Conservation (phyloP, 1,140 invertebrate genomes). For the Drosophila kohkoa region DNA sequence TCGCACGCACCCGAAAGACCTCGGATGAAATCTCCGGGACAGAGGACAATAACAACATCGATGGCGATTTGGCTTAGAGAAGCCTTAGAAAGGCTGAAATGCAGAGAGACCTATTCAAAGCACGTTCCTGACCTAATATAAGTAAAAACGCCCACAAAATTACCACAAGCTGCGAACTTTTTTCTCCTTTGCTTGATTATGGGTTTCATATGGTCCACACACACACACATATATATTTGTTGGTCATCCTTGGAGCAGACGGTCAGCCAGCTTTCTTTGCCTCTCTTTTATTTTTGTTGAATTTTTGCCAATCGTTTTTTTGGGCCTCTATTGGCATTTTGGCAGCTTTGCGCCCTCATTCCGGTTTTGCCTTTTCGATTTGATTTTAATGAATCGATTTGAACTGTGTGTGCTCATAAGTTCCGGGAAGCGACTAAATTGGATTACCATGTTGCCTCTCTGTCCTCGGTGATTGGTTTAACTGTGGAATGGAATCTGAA, state of each 20-base stretch:
- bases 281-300: constrained; percentile 46
- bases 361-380: constrained; percentile 59
- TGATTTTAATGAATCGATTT: constrained; percentile 52
- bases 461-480: constrained; percentile 2
- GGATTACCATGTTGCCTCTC: constrained; percentile 72
- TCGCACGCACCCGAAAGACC: constrained; percentile 66
- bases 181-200: constrained; percentile 51
- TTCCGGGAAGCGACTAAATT: constrained; percentile 73
- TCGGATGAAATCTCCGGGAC: background rate
- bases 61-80: constrained; percentile 67
- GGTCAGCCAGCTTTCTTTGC: constrained; percentile 46
- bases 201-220: constrained; percentile 31
- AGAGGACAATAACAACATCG: constrained; percentile 41
- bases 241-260: constrained; percentile 28
- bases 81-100: constrained; percentile 53
- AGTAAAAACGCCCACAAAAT: constrained; percentile 84
- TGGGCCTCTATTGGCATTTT: constrained; percentile 30
- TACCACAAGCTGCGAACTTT: constrained; percentile 81
- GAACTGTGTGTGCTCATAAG: constrained; percentile 68
- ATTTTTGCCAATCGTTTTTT: constrained; percentile 46
- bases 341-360: constrained; percentile 61
- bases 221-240: constrained; percentile 16
- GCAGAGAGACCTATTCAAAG: constrained; percentile 65
- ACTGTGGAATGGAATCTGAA: background rate
- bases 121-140: constrained; percentile 84